Conservation (phyloP, 2,888 invertebrate genomes). For the Theodoxus fluviatilis region DNA sequence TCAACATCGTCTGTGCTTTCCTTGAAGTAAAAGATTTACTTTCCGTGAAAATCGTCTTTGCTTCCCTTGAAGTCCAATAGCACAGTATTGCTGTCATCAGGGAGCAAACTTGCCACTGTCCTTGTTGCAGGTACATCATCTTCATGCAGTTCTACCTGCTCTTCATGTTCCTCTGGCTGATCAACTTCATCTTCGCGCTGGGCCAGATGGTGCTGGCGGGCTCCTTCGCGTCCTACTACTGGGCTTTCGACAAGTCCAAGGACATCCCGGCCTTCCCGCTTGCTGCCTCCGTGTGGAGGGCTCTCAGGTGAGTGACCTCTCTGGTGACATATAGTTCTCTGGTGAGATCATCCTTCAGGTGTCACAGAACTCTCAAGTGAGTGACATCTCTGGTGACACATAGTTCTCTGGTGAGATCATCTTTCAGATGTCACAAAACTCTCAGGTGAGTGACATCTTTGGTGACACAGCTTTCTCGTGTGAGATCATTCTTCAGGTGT, state of each 20-base stretch:
- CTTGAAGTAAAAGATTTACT: neutral
- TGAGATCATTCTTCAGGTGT: neutral
- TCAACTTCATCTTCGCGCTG: constrained; percentile 85
- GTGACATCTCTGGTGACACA: neutral
- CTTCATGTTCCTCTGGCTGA: constrained; percentile 78
- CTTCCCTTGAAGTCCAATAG: neutral
- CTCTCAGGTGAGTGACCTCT: constrained; percentile 55
- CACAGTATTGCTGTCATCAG: no score
- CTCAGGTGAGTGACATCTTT: no score
- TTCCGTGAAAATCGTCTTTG: neutral
- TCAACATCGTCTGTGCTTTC: neutral
- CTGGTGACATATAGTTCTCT: neutral
- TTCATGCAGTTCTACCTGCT: constrained; percentile 62
- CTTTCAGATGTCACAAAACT: neutral
- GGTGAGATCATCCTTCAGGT: neutral
- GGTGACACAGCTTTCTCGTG: neutral
- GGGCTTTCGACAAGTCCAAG: constrained; percentile 80
- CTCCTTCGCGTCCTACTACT: constrained; percentile 79
- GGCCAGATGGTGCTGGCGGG: constrained; percentile 89
- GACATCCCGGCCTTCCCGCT: constrained; percentile 87
- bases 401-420: neutral
- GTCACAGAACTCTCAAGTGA: neutral
- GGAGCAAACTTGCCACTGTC: neutral
- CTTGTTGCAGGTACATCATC: constrained; percentile 50
- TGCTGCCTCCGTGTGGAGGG: constrained; percentile 75